These are phyloP conservation scores for Arion vulgaris DNA, from an alignment of 1,140 invertebrate genomes.

Conservation along the genomic window DNA sequence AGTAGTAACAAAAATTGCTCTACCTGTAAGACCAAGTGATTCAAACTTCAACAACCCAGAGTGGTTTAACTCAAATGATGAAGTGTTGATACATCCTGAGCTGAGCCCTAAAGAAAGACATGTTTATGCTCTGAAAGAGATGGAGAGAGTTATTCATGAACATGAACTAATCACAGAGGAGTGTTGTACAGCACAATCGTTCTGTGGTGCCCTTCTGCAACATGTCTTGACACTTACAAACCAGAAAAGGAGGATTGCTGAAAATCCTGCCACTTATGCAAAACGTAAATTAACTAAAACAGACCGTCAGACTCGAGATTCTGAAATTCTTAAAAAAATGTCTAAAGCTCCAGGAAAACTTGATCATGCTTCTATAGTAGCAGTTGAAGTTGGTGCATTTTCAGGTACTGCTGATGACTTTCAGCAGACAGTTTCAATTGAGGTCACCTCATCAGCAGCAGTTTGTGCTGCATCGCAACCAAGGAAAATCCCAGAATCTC, in stretches of 20 bases:
- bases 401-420: constrained; percentile 13
- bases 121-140: constrained; percentile 71
- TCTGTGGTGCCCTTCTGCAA: constrained; percentile 70
- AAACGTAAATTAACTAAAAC: constrained; percentile 61
- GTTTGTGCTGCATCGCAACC: background rate
- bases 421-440: background rate
- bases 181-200: constrained; percentile 68
- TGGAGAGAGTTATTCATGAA: constrained; percentile 72
- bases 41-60: constrained; percentile 44
- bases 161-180: constrained; percentile 69
- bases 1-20: constrained; percentile 91
- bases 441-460: background rate
- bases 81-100: constrained; percentile 63
- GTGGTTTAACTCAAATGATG: constrained; percentile 38
- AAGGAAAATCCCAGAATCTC: background rate
- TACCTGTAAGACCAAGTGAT: constrained; percentile 72
- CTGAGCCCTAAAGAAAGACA: constrained; percentile 71
- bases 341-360: constrained; percentile 87
- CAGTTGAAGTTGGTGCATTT: constrained; percentile 79
- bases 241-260: constrained; percentile 68
- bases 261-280: constrained; percentile 69
- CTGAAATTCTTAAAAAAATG: constrained; percentile 69
- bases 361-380: constrained; percentile 91
- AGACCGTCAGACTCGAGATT: constrained; percentile 65
- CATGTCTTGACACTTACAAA: constrained; percentile 70